Percentiles rank a stretch among this genome's conserved stretches.
These are phyloP conservation scores for Anoplius nigerrimus DNA, from an alignment of 2,888 invertebrate genomes.

Conservation along the genomic window DNA sequence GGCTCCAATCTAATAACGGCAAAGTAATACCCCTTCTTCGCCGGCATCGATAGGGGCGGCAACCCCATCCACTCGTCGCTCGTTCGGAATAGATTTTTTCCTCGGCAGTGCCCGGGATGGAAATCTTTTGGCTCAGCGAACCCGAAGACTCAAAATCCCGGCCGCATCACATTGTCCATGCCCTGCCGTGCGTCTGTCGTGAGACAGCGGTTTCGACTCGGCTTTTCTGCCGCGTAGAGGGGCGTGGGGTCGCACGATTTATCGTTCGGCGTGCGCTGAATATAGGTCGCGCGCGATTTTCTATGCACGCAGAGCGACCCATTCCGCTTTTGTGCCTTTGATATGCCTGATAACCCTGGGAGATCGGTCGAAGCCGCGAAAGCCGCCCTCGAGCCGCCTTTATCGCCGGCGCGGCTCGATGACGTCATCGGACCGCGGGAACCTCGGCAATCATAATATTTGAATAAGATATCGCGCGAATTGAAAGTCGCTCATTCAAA, in stretches of 20 bases:
- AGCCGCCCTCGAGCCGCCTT: not conserved
- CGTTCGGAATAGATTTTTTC: too few species aligned
- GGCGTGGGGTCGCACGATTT: constrained; percentile 12
- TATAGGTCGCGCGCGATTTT: constrained; percentile 29
- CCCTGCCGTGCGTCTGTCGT: too few species aligned
- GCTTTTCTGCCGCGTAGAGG: not conserved
- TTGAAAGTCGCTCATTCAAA: not conserved
- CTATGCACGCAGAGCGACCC: constrained; percentile 24
- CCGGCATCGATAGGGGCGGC: too few species aligned
- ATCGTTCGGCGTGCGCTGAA: constrained; percentile 28
- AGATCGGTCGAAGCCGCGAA: constrained; percentile 12
- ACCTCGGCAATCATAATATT: constrained; percentile 4
- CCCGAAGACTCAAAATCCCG: too few species aligned
- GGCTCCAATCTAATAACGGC: too few species aligned
- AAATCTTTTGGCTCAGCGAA: too few species aligned
- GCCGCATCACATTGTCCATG: too few species aligned
- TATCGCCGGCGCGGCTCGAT: constrained; percentile 7
- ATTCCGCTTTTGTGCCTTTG: constrained; percentile 22
- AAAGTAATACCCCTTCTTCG: too few species aligned
- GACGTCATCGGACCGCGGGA: constrained; percentile 19
- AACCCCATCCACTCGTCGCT: too few species aligned
- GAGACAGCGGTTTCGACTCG: too few species aligned
- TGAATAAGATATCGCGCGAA: constrained; percentile 6
- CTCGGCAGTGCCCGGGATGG: too few species aligned
- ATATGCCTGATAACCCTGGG: constrained; percentile 24